Conservation (phyloP, 2,797 vertebrate species). For the Sebastes aleutianus region DNA sequence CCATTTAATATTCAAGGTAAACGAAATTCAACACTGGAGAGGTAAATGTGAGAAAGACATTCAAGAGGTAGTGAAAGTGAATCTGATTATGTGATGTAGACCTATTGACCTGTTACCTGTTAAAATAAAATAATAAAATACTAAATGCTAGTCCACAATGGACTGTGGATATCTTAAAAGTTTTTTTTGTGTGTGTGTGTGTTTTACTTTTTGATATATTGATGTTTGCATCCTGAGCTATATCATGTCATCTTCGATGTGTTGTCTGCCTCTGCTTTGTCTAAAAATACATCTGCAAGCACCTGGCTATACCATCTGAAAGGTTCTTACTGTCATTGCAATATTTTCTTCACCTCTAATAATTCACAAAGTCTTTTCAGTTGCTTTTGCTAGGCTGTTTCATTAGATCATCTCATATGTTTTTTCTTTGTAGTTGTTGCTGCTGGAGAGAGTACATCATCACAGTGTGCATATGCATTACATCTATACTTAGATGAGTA, state of each 20-base stretch:
- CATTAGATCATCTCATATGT: neutral
- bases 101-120: neutral
- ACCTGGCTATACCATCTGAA: neutral
- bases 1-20: neutral
- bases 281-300: neutral
- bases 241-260: neutral
- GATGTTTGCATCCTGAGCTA: neutral
- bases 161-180: neutral
- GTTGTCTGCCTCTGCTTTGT: neutral
- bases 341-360: neutral
- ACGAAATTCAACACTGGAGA: neutral
- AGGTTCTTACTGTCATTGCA: neutral
- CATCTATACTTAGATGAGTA: neutral
- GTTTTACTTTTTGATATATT: neutral
- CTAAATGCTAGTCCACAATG: neutral
- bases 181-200: neutral
- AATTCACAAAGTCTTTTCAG: neutral
- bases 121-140: neutral
- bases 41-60: too few relatives aligned
- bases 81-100: neutral
- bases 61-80: too few relatives aligned
- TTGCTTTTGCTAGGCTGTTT: neutral
- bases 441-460: neutral
- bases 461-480: neutral
- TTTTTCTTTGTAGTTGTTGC: neutral